phyloP scores from a whole-genome alignment of 2,113 vertebrate genomes.

The Indicator maculatus region DNA sequence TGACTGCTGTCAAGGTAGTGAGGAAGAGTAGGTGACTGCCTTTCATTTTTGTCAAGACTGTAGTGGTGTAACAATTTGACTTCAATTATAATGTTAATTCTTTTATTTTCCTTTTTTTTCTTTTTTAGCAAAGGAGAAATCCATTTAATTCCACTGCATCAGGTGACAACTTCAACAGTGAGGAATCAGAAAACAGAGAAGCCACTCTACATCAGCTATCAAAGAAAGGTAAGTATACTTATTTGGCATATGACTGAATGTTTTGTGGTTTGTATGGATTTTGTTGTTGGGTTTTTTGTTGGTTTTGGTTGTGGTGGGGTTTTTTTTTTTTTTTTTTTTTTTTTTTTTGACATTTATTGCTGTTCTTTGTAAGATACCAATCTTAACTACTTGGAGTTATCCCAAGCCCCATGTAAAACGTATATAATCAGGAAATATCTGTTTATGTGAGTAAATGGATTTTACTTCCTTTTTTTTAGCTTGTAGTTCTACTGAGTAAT shows the following conservation, averaged over 20 bases:
- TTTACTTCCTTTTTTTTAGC: background rate
- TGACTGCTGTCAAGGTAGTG: background rate
- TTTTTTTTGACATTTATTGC: background rate
- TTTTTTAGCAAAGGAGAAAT: slow-evolving; percentile 84
- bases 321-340: background rate
- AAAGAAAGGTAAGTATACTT: slow-evolving; percentile 75
- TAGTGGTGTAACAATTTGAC: background rate
- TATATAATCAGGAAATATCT: background rate
- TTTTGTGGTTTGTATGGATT: background rate
- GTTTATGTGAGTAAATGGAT: background rate
- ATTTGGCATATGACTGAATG: background rate
- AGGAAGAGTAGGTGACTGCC: background rate
- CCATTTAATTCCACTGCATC: slow-evolving; percentile 80
- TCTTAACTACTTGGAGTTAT: background rate
- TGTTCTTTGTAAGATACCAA: background rate
- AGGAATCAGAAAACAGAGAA: slow-evolving; percentile 42
- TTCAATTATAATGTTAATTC: background rate
- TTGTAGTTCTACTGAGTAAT: background rate
- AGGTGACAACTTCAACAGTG: slow-evolving; percentile 57
- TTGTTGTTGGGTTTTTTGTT: background rate
- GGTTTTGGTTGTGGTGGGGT: too few relatives aligned
- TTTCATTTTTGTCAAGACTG: background rate
- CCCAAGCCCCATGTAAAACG: background rate
- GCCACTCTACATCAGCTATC: slow-evolving; percentile 51
- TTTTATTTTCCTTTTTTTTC: background rate